Percentiles rank a stretch among this genome's conserved stretches.
These are phyloP conservation scores for Xenopus tropicalis DNA, from an alignment of 2,113 vertebrate genomes.

Conservation along the genomic window UCB_Xtro_10.0 CM004446.2:111148501-111149000, in stretches of 20 bases:
- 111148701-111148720: conserved; percentile 72
- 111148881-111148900: too few species aligned
- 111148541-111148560: background rate
- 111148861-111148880: too few species aligned
- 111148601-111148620: background rate
- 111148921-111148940: too few species aligned
- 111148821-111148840: too few species aligned
- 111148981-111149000: too few species aligned
- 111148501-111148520: background rate
- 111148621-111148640: conserved; percentile 56
- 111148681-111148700: conserved; percentile 92
- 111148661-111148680: conserved; percentile 82
- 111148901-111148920: too few species aligned
- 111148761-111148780: conserved; percentile 16
- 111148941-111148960: too few species aligned
- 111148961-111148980: too few species aligned
- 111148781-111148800: background rate
- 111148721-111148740: conserved; percentile 37
- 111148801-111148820: too few species aligned
- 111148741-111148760: conserved; percentile 19
- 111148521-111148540: background rate
- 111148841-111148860: too few species aligned
- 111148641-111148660: conserved; percentile 53
- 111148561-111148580: background rate
- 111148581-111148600: background rate